These are phyloP conservation scores for Oncorhynchus keta DNA, from an alignment of 2,113 vertebrate genomes.

Conservation along the genomic window DNA sequence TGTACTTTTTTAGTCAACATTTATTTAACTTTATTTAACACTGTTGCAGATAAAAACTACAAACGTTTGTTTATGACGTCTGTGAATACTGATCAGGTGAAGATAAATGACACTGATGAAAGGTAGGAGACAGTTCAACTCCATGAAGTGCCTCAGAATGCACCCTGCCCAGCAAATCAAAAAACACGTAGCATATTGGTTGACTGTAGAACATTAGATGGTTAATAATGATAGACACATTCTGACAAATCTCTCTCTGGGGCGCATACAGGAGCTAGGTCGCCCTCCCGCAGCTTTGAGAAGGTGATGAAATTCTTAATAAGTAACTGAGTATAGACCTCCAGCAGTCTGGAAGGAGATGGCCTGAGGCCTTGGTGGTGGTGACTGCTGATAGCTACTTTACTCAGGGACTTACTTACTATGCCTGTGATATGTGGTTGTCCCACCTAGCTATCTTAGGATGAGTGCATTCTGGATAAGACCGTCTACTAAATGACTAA, in stretches of 20 bases:
- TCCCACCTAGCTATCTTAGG: too few relatives aligned
- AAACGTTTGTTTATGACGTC: too few relatives aligned
- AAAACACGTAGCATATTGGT: conserved; percentile 7
- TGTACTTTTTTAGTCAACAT: too few relatives aligned
- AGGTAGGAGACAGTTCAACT: not conserved
- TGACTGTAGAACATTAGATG: conserved; percentile 1
- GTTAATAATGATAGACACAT: conserved; percentile 26
- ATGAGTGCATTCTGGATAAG: too few relatives aligned
- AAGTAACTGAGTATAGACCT: conserved; percentile 28
- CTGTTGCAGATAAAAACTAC: too few relatives aligned
- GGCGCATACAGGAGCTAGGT: not conserved
- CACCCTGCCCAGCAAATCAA: conserved; percentile 25
- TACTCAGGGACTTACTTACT: too few relatives aligned
- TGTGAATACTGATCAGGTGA: too few relatives aligned
- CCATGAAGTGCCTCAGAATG: not conserved
- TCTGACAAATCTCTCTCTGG: not conserved
- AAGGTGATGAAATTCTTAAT: conserved; percentile 42
- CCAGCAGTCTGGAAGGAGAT: conserved; percentile 2
- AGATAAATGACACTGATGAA: not conserved
- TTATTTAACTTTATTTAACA: too few relatives aligned
- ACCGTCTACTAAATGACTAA: too few relatives aligned
- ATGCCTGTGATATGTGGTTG: too few relatives aligned
- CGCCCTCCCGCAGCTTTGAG: not conserved
- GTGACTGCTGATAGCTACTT: not conserved
- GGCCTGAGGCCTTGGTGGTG: not conserved